These are phyloP conservation scores for Hippolais icterina DNA, from an alignment of 2,113 vertebrate genomes.

Conservation along the genomic window DNA sequence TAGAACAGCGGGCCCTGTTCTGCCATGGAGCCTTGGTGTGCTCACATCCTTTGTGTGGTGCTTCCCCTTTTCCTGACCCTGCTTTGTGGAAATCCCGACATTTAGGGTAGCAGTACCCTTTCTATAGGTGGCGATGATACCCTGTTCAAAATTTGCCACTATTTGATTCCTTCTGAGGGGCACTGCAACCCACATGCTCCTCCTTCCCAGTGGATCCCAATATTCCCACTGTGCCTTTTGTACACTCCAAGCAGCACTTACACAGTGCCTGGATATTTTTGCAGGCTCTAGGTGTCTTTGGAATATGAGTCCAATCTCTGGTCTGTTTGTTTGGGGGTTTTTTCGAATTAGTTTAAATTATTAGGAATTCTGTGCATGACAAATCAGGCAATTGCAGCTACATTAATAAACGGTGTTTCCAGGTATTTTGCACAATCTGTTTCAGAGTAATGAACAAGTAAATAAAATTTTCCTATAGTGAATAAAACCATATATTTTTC, in stretches of 20 bases:
- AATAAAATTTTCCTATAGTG: background rate
- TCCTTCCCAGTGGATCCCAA: background rate
- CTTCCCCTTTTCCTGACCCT: background rate
- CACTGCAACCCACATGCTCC: fast-evolving
- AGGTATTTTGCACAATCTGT: background rate
- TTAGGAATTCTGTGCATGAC: background rate
- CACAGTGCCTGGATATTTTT: background rate
- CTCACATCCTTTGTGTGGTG: no score
- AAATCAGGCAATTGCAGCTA: background rate
- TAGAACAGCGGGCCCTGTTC: background rate
- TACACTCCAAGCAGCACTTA: background rate
- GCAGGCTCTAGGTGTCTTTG: background rate
- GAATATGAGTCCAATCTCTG: background rate
- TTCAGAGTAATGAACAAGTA: background rate
- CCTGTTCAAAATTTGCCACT: background rate
- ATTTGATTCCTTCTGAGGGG: fast-evolving
- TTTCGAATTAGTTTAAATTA: background rate
- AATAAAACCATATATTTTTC: background rate
- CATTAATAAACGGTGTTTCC: background rate
- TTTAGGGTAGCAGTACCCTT: background rate
- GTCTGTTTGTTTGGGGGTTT: background rate
- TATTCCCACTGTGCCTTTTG: background rate
- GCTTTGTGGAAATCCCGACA: fast-evolving
- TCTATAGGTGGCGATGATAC: fast-evolving
- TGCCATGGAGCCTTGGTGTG: background rate